These are phyloP conservation scores for Galbula dea DNA, from an alignment of 2,113 vertebrate genomes.

Conservation along the genomic window DNA sequence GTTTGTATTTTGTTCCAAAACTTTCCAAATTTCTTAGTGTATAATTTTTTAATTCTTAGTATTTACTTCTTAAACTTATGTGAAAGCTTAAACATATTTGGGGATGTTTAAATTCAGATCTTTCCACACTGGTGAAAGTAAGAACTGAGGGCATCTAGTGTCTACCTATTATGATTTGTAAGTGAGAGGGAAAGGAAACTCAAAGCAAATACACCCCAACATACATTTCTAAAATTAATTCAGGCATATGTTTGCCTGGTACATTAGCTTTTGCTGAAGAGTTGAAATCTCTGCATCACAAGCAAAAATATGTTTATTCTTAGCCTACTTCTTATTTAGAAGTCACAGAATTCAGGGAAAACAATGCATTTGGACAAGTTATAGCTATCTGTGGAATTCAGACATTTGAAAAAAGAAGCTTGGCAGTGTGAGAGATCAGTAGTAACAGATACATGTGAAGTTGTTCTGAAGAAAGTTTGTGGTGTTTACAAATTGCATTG, in stretches of 20 bases:
- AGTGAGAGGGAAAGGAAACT: neutral
- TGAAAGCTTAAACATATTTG: neutral
- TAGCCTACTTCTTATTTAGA: neutral
- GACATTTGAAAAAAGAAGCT: neutral
- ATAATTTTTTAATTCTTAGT: neutral
- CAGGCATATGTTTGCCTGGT: neutral
- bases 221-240: neutral
- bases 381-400: neutral
- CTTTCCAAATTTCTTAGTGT: neutral
- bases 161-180: neutral
- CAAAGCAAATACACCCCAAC: neutral
- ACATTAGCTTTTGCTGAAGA: neutral
- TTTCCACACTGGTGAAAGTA: neutral
- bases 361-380: neutral
- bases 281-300: neutral
- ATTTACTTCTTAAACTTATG: neutral
- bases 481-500: neutral
- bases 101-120: neutral
- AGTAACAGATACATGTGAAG: neutral
- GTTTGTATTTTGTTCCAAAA: neutral
- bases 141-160: neutral
- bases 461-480: neutral
- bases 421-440: neutral
- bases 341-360: neutral
- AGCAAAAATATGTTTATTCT: neutral